phyloP scores from a whole-genome alignment of 2,797 vertebrate species.

The Peromyscus eremicus region DNA sequence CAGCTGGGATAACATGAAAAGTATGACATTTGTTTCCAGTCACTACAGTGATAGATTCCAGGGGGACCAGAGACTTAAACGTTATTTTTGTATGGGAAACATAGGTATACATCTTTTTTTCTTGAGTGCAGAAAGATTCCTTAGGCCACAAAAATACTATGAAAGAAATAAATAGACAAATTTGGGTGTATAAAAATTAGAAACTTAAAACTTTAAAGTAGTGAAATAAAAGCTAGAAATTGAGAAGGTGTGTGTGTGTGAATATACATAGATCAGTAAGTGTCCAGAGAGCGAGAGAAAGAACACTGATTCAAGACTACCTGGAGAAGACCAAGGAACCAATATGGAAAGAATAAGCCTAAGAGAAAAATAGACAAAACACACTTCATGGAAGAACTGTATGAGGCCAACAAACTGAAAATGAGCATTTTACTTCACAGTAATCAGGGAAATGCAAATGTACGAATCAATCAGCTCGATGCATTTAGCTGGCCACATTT shows the following conservation, averaged over 20 bases:
- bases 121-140: background rate
- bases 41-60: background rate
- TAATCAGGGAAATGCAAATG: background rate
- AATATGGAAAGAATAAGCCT: background rate
- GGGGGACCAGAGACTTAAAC: background rate
- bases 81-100: background rate
- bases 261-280: no score
- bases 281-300: no score
- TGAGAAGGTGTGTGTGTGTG: background rate
- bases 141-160: background rate
- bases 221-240: background rate
- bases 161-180: background rate
- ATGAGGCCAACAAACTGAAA: background rate
- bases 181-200: background rate
- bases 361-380: background rate
- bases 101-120: background rate
- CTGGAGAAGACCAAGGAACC: background rate
- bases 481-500: background rate
- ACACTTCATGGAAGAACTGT: background rate
- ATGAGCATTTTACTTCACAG: background rate
- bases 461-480: accelerated
- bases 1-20: background rate
- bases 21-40: no score
- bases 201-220: constrained; percentile 1
- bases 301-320: background rate